These are phyloP conservation scores for Tachystola acroxantha DNA, from an alignment of 2,888 invertebrate species.

Conservation along the genomic window DNA sequence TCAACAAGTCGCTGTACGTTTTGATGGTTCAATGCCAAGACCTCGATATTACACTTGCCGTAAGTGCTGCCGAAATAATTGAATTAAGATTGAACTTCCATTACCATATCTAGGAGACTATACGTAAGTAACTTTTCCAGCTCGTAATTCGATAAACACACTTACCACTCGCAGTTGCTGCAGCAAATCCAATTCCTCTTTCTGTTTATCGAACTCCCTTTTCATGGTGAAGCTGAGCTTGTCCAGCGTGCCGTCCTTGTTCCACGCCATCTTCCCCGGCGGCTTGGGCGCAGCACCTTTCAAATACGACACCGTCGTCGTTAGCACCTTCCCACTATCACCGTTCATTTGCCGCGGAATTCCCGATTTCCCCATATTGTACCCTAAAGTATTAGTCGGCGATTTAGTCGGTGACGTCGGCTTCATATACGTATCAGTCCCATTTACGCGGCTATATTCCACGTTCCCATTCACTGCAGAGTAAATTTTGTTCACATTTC, in stretches of 20 bases:
- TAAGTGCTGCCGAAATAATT: no score
- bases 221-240: conserved; percentile 95
- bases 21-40: no score
- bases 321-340: conserved; percentile 70
- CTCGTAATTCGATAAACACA: no score
- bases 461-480: conserved; percentile 69
- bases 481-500: conserved; percentile 78
- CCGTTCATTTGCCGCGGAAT: conserved; percentile 59
- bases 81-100: no score
- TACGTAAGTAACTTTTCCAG: no score
- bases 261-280: conserved; percentile 83
- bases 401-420: conserved; percentile 82
- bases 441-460: conserved; percentile 52
- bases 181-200: conserved; percentile 91
- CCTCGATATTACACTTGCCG: no score
- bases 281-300: conserved; percentile 74
- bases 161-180: conserved; percentile 89
- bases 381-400: conserved; percentile 78
- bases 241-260: conserved; percentile 82
- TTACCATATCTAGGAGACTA: no score
- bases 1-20: no score
- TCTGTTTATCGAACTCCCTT: conserved; percentile 93
- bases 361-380: conserved; percentile 62
- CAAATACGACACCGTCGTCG: conserved; percentile 77
- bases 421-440: conserved; percentile 77